phyloP scores from a whole-genome alignment of 2,113 vertebrate genomes.

The Apodemus speciosus region DNA sequence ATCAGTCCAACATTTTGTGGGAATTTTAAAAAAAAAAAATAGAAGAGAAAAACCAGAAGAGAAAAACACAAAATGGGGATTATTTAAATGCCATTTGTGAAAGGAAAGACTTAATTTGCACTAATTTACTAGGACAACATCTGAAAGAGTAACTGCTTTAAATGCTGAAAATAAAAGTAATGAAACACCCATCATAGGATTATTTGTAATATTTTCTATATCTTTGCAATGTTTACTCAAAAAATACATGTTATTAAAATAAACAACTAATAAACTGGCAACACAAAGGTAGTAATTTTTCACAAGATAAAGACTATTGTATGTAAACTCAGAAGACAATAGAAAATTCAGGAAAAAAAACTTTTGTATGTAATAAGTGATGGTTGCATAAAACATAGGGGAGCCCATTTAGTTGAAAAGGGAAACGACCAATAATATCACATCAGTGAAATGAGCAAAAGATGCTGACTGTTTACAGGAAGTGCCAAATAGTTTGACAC shows the following conservation, averaged over 20 bases:
- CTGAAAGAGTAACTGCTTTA: not conserved
- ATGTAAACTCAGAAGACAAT: not conserved
- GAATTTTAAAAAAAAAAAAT: too few relatives aligned
- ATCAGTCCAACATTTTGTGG: not conserved
- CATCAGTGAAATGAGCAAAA: not conserved
- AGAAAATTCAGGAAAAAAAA: not conserved
- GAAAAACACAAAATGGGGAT: not conserved
- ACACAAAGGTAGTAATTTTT: not conserved
- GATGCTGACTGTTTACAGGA: not conserved
- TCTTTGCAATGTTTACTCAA: not conserved
- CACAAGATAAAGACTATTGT: not conserved
- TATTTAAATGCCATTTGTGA: not conserved
- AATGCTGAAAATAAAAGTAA: not conserved
- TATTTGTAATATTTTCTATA: not conserved
- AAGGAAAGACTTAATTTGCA: not conserved
- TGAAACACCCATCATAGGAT: not conserved
- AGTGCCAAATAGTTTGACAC: not conserved
- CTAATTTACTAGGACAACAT: not conserved
- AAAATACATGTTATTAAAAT: not conserved
- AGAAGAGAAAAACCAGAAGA: not conserved
- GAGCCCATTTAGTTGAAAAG: not conserved
- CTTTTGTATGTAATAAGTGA: not conserved
- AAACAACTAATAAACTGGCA: not conserved
- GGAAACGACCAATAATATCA: not conserved
- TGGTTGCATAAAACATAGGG: not conserved